Percentiles rank a stretch among this genome's conserved stretches.
Conservation (phyloP, 2,797 vertebrate species). For the Cossypha caffra region DNA sequence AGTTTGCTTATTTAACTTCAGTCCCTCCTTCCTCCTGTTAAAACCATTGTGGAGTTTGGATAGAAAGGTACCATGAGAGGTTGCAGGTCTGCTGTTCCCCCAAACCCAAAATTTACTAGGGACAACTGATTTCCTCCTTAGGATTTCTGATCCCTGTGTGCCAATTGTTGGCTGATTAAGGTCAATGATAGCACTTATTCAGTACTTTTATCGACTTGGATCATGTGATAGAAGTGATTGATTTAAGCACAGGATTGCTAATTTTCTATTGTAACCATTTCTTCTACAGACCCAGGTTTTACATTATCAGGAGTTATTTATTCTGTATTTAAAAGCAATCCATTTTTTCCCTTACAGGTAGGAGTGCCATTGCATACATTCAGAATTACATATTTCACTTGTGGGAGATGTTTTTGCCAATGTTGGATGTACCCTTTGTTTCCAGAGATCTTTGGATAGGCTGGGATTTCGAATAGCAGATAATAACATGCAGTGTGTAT, state of each 20-base stretch:
- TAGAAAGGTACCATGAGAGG: neutral
- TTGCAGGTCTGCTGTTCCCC: neutral
- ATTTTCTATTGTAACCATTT: slow-evolving; percentile 61
- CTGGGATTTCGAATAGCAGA: slow-evolving; percentile 66
- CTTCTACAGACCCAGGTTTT: slow-evolving; percentile 11
- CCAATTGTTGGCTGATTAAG: slow-evolving; percentile 68
- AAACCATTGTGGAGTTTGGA: neutral
- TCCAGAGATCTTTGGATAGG: slow-evolving; percentile 65
- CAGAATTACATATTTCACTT: slow-evolving; percentile 37
- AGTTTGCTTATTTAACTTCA: neutral
- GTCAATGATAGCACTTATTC: slow-evolving; percentile 69
- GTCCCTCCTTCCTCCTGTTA: neutral
- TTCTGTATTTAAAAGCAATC: slow-evolving; percentile 24
- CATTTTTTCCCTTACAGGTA: neutral
- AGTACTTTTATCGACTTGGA: slow-evolving; percentile 69
- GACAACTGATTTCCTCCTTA: neutral
- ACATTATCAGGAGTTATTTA: slow-evolving; percentile 30
- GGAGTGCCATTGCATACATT: neutral
- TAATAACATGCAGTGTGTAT: slow-evolving; percentile 73
- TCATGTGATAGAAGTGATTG: slow-evolving; percentile 73
- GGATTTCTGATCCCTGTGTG: slow-evolving; percentile 63
- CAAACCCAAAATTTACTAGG: neutral
- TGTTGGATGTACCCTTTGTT: slow-evolving; percentile 68
- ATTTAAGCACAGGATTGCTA: slow-evolving; percentile 69
- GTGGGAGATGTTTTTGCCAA: slow-evolving; percentile 21